These are phyloP conservation scores for Yoshiicerus persimilis DNA, from an alignment of 1,140 invertebrate species.

Conservation along the genomic window DNA sequence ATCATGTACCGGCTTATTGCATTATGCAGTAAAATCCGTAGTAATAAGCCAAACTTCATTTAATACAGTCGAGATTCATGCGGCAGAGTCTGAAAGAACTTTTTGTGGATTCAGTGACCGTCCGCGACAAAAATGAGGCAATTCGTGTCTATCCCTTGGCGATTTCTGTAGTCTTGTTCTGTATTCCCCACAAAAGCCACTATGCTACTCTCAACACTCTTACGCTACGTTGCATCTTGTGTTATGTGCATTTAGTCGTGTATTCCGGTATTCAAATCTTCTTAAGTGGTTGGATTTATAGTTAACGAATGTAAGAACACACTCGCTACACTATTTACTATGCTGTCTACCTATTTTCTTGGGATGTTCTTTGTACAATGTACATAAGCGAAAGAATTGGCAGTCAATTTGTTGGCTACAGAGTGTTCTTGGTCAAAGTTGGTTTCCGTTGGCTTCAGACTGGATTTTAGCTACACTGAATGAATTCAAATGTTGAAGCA, in stretches of 20 bases:
- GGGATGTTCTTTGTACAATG: not conserved
- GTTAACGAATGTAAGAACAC: not conserved
- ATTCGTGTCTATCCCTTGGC: conserved; percentile 11
- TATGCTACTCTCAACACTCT: not conserved
- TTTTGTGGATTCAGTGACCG: conserved; percentile 12
- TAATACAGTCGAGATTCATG: not conserved
- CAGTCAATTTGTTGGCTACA: not conserved
- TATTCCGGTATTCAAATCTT: not conserved
- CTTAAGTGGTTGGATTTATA: not conserved
- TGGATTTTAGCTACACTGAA: not conserved
- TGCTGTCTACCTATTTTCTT: not conserved
- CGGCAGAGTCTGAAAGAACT: not conserved
- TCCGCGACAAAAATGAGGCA: not conserved
- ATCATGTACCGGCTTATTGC: not conserved
- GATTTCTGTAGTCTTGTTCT: not conserved
- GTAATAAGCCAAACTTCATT: not conserved
- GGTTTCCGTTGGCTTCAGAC: not conserved
- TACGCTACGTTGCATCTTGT: not conserved
- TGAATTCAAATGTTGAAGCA: not conserved
- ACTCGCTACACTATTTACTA: not conserved
- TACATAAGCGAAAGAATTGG: not conserved
- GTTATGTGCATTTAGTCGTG: not conserved
- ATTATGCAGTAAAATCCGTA: not conserved
- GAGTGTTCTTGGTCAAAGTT: not conserved
- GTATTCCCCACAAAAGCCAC: not conserved